Conservation (phyloP, 2,797 vertebrate genomes). For the Syngnathus rostellatus region DNA sequence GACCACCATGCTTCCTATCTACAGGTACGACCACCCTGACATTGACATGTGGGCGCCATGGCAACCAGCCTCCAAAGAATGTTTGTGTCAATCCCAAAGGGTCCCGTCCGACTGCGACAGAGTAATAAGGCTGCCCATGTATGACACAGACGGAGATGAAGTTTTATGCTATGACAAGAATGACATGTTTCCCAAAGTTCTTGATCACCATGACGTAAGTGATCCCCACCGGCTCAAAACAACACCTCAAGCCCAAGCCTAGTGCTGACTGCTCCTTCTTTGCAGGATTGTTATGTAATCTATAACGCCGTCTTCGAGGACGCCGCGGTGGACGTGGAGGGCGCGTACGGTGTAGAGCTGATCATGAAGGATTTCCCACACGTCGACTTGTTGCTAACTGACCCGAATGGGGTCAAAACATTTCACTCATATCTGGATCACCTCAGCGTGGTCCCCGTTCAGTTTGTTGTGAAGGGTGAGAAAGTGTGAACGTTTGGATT, state of each 20-base stretch:
- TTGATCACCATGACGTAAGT: background rate
- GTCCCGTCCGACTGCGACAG: slow-evolving; percentile 8
- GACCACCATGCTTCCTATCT: slow-evolving; percentile 25
- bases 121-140: background rate
- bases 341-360: background rate
- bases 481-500: background rate
- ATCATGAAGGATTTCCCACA: background rate
- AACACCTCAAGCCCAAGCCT: background rate
- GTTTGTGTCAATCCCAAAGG: background rate
- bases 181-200: background rate
- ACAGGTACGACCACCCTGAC: slow-evolving; percentile 11
- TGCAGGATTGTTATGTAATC: background rate
- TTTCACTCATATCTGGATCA: rapidly evolving
- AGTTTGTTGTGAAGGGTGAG: slow-evolving; percentile 8
- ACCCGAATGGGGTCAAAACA: background rate
- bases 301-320: too few relatives aligned
- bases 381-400: background rate
- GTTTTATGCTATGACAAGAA: background rate
- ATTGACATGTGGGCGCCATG: background rate
- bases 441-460: background rate
- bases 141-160: slow-evolving; percentile 9
- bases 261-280: background rate
- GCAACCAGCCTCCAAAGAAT: background rate
- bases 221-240: background rate
- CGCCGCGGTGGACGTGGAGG: background rate